These are phyloP conservation scores for Thaumetopoea pityocampa DNA, from an alignment of 1,140 invertebrate genomes.

Conservation along the genomic window DNA sequence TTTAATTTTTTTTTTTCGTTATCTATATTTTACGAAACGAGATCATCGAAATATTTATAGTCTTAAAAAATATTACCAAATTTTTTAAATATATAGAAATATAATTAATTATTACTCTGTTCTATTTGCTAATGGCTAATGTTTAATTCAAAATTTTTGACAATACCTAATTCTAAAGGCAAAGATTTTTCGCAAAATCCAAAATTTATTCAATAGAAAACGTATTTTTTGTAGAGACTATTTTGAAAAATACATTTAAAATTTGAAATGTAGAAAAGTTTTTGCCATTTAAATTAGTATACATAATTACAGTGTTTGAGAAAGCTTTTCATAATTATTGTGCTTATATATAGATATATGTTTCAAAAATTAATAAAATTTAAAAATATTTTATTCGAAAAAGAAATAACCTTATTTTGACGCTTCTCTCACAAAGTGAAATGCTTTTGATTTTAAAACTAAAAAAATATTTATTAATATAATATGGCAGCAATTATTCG, in stretches of 20 bases:
- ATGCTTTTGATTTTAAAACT: slow-evolving; percentile 28
- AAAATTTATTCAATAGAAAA: too few species aligned
- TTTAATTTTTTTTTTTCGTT: not conserved
- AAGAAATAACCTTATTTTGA: slow-evolving; percentile 20
- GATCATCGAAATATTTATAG: slow-evolving; percentile 9
- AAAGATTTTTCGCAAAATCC: not conserved
- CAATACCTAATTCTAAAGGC: too few species aligned
- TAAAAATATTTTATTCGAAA: slow-evolving; percentile 12
- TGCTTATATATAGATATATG: slow-evolving; percentile 45
- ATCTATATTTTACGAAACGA: not conserved
- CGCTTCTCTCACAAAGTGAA: slow-evolving; percentile 26
- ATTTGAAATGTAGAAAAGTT: slow-evolving; percentile 10
- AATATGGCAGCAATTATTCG: too few species aligned
- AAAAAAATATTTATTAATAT: too few species aligned
- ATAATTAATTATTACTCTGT: slow-evolving; percentile 1
- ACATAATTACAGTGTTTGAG: slow-evolving; percentile 3
- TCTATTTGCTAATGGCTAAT: slow-evolving; percentile 4
- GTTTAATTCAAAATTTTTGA: slow-evolving; percentile 2
- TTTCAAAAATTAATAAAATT: slow-evolving; percentile 24
- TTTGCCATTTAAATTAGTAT: slow-evolving; percentile 2
- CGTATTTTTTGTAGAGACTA: not conserved
- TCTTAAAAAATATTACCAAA: slow-evolving; percentile 1
- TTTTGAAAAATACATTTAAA: not conserved
- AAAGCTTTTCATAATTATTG: slow-evolving; percentile 15
- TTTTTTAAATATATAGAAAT: slow-evolving; percentile 11